Base-by-base conservation (phyloP, 2,113 vertebrate species). In the Cochlearius cochlearius region DNA sequence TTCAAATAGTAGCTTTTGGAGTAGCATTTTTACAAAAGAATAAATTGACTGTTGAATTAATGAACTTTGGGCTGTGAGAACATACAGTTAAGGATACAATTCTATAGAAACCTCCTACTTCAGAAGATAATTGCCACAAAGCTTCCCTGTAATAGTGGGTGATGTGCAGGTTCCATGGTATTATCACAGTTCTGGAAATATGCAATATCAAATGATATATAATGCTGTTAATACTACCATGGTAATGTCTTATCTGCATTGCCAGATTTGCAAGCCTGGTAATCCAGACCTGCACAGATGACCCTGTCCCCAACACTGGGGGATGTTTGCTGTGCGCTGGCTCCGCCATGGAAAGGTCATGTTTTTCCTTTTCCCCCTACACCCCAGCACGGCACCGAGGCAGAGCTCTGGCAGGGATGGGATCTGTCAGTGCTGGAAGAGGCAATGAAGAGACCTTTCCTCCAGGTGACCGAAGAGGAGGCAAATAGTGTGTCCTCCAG, bases 21-120 rank as follows among this genome's bases (percentile, higher is more conserved):
- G n/a, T 81, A 86, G 59, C 14, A 56, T 58, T 95, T 93, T 92
- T 77, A 52, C 55, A 91, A 80, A 93, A 75, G 49, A 90, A 93
- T 88, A 77, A 76, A 50, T 21, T 59, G 62, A 27, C 32, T 87
- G 38, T 62, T 82, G 72, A 92, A 85, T 87, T 92, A 90, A 73
- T 85, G 81, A 89, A 34, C 11, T 49, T 79, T 81, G 34, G 38
- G 47, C 43, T 63, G 69, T 76, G 63, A 86, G 78, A 90, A 80
- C 20, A 76, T 41, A 22, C 53, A 66, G 71, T 73, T 83, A 85
- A 93, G 68, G 47, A 79, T 63, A 73, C 30, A 76, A 22, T 64
- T 84, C 56, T 53, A 20, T 30, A 72, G 47, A 62, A 86, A 80
- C 8, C 38, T 66, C 39, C 30, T 74, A 27, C 64, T 74, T 92